These are phyloP conservation scores for Nyctereutes procyonoides DNA, from an alignment of 2,113 vertebrate species.

Conservation along the genomic window DNA sequence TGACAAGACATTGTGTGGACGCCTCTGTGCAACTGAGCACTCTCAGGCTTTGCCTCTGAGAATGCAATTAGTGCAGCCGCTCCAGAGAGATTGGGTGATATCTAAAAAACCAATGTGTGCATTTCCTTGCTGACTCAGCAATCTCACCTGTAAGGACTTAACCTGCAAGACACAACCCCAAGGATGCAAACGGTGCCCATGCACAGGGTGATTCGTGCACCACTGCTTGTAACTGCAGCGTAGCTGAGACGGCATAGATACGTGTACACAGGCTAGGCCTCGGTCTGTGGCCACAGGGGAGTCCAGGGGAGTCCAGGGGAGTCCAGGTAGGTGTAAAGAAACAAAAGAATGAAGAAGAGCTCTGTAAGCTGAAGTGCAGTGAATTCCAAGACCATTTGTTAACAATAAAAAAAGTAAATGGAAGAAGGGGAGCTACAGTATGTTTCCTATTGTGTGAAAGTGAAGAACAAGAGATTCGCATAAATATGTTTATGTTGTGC, in stretches of 20 bases:
- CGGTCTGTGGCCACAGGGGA: background rate
- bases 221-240: background rate
- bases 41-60: background rate
- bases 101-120: background rate
- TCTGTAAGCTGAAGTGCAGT: background rate
- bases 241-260: background rate
- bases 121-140: background rate
- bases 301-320: no score
- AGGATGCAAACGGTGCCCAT: background rate
- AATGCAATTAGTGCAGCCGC: background rate
- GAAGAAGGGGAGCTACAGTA: background rate
- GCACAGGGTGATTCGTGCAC: background rate
- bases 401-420: background rate
- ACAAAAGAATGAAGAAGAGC: background rate
- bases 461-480: background rate
- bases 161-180: background rate
- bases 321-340: background rate
- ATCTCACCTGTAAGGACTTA: background rate
- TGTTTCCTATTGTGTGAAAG: background rate
- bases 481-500: background rate
- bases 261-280: background rate
- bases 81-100: background rate
- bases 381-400: background rate
- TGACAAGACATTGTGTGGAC: background rate
- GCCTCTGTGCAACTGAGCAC: background rate